Evolutionary conservation across 2,113 vertebrate genomes (phyloP).

Genomic region (Scomber scombrus): DNA sequence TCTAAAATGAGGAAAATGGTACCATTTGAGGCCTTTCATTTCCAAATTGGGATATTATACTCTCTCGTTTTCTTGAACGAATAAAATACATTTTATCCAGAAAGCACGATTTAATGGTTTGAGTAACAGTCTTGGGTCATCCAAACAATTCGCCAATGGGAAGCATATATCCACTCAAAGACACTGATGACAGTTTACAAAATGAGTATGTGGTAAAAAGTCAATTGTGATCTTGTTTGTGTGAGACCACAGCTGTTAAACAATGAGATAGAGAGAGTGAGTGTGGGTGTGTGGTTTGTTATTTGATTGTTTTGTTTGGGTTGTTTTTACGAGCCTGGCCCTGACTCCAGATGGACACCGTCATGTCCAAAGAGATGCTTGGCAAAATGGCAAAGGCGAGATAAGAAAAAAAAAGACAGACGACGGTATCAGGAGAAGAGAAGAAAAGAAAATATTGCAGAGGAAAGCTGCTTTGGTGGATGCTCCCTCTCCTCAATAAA

Average conservation of each 20-base stretch:
- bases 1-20: conserved; percentile 69
- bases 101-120: conserved; percentile 54
- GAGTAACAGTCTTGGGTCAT: conserved; percentile 53
- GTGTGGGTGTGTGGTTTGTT: conserved; percentile 13
- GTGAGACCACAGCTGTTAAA: conserved; percentile 51
- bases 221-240: conserved; percentile 58
- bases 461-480: conserved; percentile 52
- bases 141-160: conserved; percentile 55
- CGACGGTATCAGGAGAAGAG: conserved; percentile 40
- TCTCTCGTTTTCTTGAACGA: conserved; percentile 45
- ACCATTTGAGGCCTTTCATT: conserved; percentile 51
- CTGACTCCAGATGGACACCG: conserved; percentile 58
- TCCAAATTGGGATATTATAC: conserved; percentile 60
- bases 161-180: conserved; percentile 34
- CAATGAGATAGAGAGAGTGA: conserved; percentile 45
- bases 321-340: conserved; percentile 21
- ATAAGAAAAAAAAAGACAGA: conserved; percentile 43
- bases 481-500: conserved; percentile 70
- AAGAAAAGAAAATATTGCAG: conserved; percentile 35
- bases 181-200: conserved; percentile 57
- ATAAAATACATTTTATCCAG: conserved; percentile 64
- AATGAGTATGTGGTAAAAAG: conserved; percentile 53
- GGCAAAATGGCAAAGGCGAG: conserved; percentile 28
- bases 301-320: not conserved
- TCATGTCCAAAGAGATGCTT: conserved; percentile 59